Evolutionary conservation across 2,888 invertebrate species (phyloP), one percentile per base, ranked within the genome.

Genomic region (Phrixothrix hirtus): DNA sequence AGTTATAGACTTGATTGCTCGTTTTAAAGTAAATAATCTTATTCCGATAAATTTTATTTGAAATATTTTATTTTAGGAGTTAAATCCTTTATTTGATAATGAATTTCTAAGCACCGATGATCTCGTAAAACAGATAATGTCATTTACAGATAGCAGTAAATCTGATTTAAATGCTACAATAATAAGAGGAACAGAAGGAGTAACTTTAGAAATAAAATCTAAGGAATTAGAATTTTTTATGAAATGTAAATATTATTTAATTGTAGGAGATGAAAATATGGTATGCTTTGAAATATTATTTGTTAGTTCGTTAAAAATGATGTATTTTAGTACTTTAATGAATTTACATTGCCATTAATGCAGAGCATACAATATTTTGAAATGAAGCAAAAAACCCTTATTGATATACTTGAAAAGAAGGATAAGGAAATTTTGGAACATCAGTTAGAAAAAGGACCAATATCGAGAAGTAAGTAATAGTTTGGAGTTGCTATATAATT

Each of bases 341-440:
- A 70, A 59, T 49, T 77, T 7, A 74, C 73, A 3, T 54, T 68
- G 11, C 72, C 75, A 31, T 57, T 76, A 15, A 59, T 82, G 9
- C 72, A 72, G 61, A 76, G 76, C 9, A 64, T 82, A 11, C 67
- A 75, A 51, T 76, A 79, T 58, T 73, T 82, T 37, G 76, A 75
- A 47, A 63, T 68, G 14, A 78, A 79, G 60, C 75, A 82, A 60
- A 61, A 62, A 35, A 72, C 76, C 48, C 63, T 83, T 11, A 70
- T 77, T 46, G 61, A 67, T 25, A 60, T 78, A 17, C 56, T 84
- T 17, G 68, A 71, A 34, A 77, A 76, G 48, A 83, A 83, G 65
- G 82, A 83, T 64, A 74, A 70, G 46, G 82, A 82, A 69, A 78
- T 83, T 47, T 73, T 76, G 38, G 79, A 81, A 60, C 82, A 80